Evolutionary conservation across 2,797 vertebrate species (phyloP).

Genomic region (Oryzias sinensis): DNA sequence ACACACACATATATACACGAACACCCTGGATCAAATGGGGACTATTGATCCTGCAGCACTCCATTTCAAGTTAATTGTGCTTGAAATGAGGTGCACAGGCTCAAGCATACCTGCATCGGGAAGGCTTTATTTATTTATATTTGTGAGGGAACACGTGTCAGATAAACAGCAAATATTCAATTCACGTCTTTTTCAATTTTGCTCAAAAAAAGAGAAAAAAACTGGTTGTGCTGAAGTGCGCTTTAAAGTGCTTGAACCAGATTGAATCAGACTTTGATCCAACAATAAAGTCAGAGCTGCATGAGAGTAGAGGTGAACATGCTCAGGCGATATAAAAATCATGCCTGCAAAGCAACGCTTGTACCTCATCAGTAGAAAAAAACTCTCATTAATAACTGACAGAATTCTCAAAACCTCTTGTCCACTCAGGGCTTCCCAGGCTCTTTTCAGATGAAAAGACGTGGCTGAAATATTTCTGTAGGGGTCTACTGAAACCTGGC

Average conservation of each 20-base stretch:
- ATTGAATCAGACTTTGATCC: constrained; percentile 66
- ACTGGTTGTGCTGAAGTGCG: constrained; percentile 64
- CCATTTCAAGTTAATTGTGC: constrained; percentile 91
- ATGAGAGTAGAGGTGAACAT: constrained; percentile 29
- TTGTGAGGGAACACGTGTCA: constrained; percentile 72
- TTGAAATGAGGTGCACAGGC: constrained; percentile 86
- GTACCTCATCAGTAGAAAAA: constrained; percentile 37
- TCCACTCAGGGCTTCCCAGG: neutral
- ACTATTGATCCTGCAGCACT: constrained; percentile 88
- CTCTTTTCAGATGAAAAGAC: constrained; percentile 34
- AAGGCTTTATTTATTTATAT: constrained; percentile 82
- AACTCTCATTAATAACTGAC: constrained; percentile 27
- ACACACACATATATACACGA: neutral
- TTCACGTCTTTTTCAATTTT: constrained; percentile 76
- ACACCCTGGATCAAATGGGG: constrained; percentile 79
- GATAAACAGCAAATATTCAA: constrained; percentile 78
- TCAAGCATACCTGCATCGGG: constrained; percentile 77
- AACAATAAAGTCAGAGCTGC: constrained; percentile 19
- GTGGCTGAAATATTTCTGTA: constrained; percentile 59
- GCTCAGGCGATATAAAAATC: constrained; percentile 33
- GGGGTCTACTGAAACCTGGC: constrained; percentile 62
- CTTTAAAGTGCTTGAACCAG: constrained; percentile 56
- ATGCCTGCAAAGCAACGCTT: constrained; percentile 38
- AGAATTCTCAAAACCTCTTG: constrained; percentile 9
- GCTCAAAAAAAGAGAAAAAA: constrained; percentile 53